phyloP scores from a whole-genome alignment of 2,797 vertebrate species.

The Sebastes itinus region DNA sequence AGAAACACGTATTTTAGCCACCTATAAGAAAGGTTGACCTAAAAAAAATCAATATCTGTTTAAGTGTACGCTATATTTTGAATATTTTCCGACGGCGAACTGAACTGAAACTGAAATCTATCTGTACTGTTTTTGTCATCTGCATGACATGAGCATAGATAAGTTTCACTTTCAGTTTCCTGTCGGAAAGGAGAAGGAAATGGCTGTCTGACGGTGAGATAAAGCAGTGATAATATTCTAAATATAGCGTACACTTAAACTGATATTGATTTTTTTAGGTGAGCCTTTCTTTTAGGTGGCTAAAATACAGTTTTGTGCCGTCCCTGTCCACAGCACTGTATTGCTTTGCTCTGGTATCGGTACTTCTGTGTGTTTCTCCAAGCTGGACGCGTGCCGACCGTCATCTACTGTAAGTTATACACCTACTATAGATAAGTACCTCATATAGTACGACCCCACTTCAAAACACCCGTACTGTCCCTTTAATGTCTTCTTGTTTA shows the following conservation, averaged over 20 bases:
- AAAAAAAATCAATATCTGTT: accelerated
- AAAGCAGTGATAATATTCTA: accelerated
- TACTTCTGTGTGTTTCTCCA: background rate
- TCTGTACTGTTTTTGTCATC: background rate
- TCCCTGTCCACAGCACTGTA: background rate
- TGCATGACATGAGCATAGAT: background rate
- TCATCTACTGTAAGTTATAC: background rate
- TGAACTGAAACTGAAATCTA: background rate
- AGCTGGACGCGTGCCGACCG: accelerated
- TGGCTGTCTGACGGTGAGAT: accelerated
- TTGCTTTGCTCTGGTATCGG: background rate
- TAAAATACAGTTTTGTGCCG: background rate
- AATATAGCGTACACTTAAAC: no score
- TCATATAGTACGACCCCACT: background rate
- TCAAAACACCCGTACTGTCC: background rate
- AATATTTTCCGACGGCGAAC: accelerated
- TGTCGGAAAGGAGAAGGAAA: accelerated
- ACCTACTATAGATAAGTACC: background rate
- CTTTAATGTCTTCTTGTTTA: background rate
- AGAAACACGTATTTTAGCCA: background rate
- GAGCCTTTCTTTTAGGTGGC: background rate
- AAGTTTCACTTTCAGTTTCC: background rate
- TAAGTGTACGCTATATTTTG: background rate
- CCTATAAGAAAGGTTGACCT: background rate
- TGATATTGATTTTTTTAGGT: no score